Percentiles rank a stretch among this genome's conserved stretches.
These are phyloP conservation scores for Lordiphosa collinella DNA, from an alignment of 1,140 invertebrate species.

Conservation along the genomic window DNA sequence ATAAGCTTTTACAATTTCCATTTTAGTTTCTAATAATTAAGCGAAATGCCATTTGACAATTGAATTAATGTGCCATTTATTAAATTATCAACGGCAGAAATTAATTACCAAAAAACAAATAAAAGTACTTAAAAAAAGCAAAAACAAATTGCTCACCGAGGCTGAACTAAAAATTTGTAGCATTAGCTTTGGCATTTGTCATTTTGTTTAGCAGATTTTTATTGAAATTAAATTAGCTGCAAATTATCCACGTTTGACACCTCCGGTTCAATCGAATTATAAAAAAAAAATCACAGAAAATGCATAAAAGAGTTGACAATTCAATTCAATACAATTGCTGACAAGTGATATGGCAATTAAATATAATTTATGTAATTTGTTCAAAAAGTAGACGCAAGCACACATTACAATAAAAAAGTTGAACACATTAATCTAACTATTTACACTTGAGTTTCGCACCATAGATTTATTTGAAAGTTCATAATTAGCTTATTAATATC, in stretches of 20 bases:
- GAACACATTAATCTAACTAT: too few relatives aligned
- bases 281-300: not conserved
- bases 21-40: slow-evolving; percentile 11
- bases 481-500: too few relatives aligned
- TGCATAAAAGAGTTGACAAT: not conserved
- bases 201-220: slow-evolving; percentile 5
- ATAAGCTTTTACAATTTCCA: slow-evolving; percentile 18
- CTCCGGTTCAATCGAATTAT: not conserved
- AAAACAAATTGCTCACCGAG: slow-evolving; percentile 12
- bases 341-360: slow-evolving; percentile 15
- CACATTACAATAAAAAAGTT: too few relatives aligned
- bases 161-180: not conserved
- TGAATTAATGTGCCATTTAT: slow-evolving; percentile 40
- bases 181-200: slow-evolving; percentile 28
- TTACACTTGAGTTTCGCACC: too few relatives aligned
- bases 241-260: slow-evolving; percentile 15
- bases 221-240: slow-evolving; percentile 32
- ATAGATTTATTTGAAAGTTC: too few relatives aligned
- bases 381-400: too few relatives aligned
- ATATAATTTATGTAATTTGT: not conserved
- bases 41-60: slow-evolving; percentile 33
- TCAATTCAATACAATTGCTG: slow-evolving; percentile 2
- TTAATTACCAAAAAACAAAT: slow-evolving; percentile 17
- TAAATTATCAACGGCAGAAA: slow-evolving; percentile 31
- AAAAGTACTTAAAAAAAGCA: slow-evolving; percentile 5